Base-by-base conservation (phyloP, 2,797 vertebrate species). In the Notamacropus eugenii region DNA sequence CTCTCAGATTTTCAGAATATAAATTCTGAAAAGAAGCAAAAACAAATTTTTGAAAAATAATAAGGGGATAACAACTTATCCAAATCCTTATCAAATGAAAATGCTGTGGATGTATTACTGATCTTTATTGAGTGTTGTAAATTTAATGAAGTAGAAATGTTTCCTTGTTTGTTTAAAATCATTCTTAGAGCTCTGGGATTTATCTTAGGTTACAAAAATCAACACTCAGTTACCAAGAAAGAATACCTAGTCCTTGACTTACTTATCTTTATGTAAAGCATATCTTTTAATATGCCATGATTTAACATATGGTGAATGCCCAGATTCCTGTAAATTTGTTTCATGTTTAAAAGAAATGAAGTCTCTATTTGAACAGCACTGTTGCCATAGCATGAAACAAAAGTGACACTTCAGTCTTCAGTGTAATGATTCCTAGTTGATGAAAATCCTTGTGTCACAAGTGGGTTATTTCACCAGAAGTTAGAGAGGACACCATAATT, bases 141-240 rank as follows among this genome's bases (percentile, higher is more conserved):
- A 95, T 92, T 94, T 96, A 95, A 93, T 74, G 52, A 82, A 59
- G 67, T 87, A 9, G 91, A 93, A 95, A 90, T 90, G 87, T 67
- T 97, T 95, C 92, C 91, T 96, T 97, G 93, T 93, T 91, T 82
- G 93, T 93, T 93, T 56, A 90, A 92, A 95, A 95, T 74, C 55
- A 62, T 91, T 96, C 91, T 90, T 40, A 91, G 74, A 95, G 94
- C 82, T 31, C 40, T 95, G 8, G 54, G 55, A 93, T 57, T 46
- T 91, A 5, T 92, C 24, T 58, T 91, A 96, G 34, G 59, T 55
- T 46, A n/a, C 52, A 91, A 93, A 95, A 95, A 74, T 54, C 92
- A 93, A 19, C 0, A 31, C 56, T 92, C 91, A 92, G 22, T 91
- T 74, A 56, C 92, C 29, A 27, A 94, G 92, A 90, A 34, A 40